Evolutionary conservation across 2,113 vertebrate species (phyloP).

Genomic region (Nothobranchius kuhntae): DNA sequence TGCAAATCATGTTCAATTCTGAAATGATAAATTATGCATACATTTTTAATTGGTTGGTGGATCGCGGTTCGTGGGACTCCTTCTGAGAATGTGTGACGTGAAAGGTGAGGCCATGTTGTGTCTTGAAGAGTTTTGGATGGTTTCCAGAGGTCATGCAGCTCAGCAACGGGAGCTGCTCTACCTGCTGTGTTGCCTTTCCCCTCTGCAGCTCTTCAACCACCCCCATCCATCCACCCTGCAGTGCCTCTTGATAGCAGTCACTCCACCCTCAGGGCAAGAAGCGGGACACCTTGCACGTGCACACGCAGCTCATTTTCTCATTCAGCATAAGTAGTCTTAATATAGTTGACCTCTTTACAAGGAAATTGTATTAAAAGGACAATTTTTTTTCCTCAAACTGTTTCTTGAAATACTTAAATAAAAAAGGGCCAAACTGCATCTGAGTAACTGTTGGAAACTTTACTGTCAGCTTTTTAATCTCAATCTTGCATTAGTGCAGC

Average conservation of each 20-base stretch:
- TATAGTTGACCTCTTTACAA: slow-evolving; percentile 61
- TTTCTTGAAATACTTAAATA: slow-evolving; percentile 26
- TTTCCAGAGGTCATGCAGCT: slow-evolving; percentile 60
- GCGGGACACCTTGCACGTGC: slow-evolving; percentile 49
- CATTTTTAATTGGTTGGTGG: slow-evolving; percentile 77
- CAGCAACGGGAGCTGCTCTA: slow-evolving; percentile 36
- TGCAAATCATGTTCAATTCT: slow-evolving; percentile 63
- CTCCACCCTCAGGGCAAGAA: slow-evolving; percentile 60
- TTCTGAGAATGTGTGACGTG: slow-evolving; percentile 52
- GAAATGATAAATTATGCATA: slow-evolving; percentile 79
- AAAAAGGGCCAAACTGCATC: slow-evolving; percentile 11
- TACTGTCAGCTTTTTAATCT: neutral
- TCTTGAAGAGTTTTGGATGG: slow-evolving; percentile 46
- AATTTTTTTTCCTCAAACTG: slow-evolving; percentile 52
- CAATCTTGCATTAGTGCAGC: neutral
- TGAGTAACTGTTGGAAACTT: neutral
- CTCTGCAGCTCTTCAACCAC: slow-evolving; percentile 2
- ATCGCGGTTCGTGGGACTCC: slow-evolving; percentile 51
- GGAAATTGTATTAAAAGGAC: slow-evolving; percentile 51
- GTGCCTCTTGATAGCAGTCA: slow-evolving; percentile 51
- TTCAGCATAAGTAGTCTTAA: slow-evolving; percentile 59
- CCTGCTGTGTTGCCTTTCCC: slow-evolving; percentile 43
- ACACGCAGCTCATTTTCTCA: slow-evolving; percentile 42
- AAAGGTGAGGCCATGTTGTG: slow-evolving; percentile 64
- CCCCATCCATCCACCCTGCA: slow-evolving; percentile 4